Base-by-base conservation (phyloP, 2,797 vertebrate species). In the Melanotaenia trifasciata region DNA sequence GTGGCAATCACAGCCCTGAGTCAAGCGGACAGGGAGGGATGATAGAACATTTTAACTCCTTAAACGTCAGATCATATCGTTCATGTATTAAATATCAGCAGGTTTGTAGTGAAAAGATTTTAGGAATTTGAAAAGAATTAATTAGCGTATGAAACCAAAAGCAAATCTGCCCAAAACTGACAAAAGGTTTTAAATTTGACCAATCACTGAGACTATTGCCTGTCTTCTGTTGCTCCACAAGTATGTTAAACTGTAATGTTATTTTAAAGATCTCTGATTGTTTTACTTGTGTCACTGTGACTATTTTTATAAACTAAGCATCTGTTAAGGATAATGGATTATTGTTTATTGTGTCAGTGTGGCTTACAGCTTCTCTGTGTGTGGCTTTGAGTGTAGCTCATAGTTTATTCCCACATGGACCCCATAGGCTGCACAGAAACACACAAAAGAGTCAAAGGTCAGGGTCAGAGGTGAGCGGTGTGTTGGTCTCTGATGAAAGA, bases 371-470 rank as follows among this genome's bases (percentile, higher is more conserved):
- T 58, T 0, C 58, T 66, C 38, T 64, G 70, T 80, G 74, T 82
- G 81, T 76, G 65, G 74, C 61, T 74, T 68, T 53, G 3, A 78
- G 65, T 74, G 81, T 64, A 59, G 65, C 72, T 66, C 62, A 61
- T 71, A 70, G 71, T 76, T 76, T 47, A 84, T 75, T 78, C 76
- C 28, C 47, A 28, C 75, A 77, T 64, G 72, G 65, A 58, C 61
- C 62, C 57, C 62, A 50, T 18, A 16, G 67, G 26, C 20, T 22
- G 16, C 66, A 45, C 63, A 70, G 56, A 67, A 58, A 47, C 43
- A 45, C 64, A 87, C 65, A 84, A 68, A 84, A 72, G 57, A 76
- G 87, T 76, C 78, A 89, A 69, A 87, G 90, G 88, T 87, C 12
- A n/a, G 72, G 77, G 85, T 88, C 76, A 67, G 74, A 79, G 90